phyloP scores from a whole-genome alignment of 2,113 vertebrate genomes.

The Burhinus oedicnemus region DNA sequence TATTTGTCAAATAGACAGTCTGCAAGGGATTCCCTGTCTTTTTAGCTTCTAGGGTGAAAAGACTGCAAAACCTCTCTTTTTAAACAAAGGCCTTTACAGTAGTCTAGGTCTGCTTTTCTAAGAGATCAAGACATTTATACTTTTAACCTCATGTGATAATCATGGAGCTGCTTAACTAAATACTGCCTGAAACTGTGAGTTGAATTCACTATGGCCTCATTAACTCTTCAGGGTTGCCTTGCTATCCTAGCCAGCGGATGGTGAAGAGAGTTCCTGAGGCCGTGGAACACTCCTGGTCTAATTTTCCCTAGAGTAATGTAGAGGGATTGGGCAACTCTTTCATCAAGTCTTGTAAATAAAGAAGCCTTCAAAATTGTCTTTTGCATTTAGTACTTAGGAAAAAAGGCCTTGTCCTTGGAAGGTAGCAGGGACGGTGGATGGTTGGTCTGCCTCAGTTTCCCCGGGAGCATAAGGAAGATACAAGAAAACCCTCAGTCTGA shows the following conservation, averaged over 20 bases:
- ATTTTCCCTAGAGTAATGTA: neutral
- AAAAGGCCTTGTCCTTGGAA: neutral
- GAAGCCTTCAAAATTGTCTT: neutral
- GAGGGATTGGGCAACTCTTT: neutral
- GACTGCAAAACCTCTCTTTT: neutral
- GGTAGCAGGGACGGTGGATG: neutral
- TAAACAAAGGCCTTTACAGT: neutral
- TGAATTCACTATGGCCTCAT: neutral
- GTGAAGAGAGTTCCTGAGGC: neutral
- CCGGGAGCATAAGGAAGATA: neutral
- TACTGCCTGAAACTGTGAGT: neutral
- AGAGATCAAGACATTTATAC: neutral
- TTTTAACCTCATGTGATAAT: neutral
- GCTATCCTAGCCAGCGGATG: neutral
- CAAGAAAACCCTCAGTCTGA: neutral
- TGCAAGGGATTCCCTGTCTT: neutral
- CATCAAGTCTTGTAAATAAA: neutral
- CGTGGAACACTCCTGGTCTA: neutral
- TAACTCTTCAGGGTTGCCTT: neutral
- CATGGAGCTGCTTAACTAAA: neutral
- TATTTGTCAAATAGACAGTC: neutral
- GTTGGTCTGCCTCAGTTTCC: neutral
- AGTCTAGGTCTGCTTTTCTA: neutral
- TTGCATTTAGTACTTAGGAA: neutral
- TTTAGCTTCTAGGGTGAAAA: neutral